Conservation (phyloP, 2,888 invertebrate genomes). For the Allacma fusca region DNA sequence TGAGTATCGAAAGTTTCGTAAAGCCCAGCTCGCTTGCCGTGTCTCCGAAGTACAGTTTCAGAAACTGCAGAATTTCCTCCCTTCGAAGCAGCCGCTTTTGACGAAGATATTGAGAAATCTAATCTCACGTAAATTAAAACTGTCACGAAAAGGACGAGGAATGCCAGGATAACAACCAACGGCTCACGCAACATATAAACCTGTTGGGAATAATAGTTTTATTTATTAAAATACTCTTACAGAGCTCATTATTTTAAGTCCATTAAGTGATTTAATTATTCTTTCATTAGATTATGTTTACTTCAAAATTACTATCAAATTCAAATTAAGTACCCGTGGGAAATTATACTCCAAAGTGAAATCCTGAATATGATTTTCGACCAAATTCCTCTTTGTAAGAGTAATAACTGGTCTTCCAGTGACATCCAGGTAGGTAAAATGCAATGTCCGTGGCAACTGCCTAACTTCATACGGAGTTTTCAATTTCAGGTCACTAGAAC, state of each 20-base stretch:
- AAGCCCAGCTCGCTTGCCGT: slow-evolving; percentile 70
- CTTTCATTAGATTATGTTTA: too few species aligned
- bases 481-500: slow-evolving; percentile 81
- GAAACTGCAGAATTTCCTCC: slow-evolving; percentile 62
- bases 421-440: slow-evolving; percentile 94
- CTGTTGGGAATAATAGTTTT: too few species aligned
- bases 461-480: slow-evolving; percentile 82
- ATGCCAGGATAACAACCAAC: slow-evolving; percentile 83
- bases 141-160: slow-evolving; percentile 86
- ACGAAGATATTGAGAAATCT: slow-evolving; percentile 85
- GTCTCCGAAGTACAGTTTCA: slow-evolving; percentile 70
- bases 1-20: slow-evolving; percentile 72
- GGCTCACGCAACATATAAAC: slow-evolving; percentile 92
- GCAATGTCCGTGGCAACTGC: slow-evolving; percentile 76
- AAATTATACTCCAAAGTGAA: slow-evolving; percentile 68
- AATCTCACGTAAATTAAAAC: slow-evolving; percentile 94
- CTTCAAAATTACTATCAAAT: too few species aligned
- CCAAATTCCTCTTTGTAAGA: slow-evolving; percentile 83
- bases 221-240: too few species aligned
- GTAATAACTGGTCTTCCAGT: slow-evolving; percentile 89
- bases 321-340: slow-evolving; percentile 68
- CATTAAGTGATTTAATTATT: too few species aligned
- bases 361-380: slow-evolving; percentile 95
- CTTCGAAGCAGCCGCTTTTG: slow-evolving; percentile 31
- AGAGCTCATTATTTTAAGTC: too few species aligned